Evolutionary conservation across 1,140 invertebrate species (phyloP).

Genomic region (Ostrea denselamellosa): DNA sequence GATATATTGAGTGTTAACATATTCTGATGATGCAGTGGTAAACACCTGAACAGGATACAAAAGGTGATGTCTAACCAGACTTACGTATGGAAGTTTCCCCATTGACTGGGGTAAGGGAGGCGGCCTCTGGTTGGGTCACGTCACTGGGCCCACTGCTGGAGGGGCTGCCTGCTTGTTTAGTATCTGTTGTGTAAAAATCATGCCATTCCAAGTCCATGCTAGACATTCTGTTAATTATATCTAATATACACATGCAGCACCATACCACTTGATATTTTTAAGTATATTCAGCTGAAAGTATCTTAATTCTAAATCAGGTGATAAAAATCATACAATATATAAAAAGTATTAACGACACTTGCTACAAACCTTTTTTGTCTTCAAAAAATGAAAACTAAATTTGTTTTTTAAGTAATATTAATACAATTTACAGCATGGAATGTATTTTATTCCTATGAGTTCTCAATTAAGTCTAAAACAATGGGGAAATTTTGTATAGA

Average conservation of each 20-base stretch:
- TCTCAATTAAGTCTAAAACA: too few relatives aligned
- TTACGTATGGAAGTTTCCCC: slow-evolving; percentile 29
- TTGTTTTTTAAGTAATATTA: too few relatives aligned
- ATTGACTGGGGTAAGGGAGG: background rate
- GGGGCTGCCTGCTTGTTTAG: slow-evolving; percentile 50
- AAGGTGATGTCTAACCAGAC: slow-evolving; percentile 25
- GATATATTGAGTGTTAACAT: background rate
- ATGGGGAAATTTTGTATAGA: too few relatives aligned
- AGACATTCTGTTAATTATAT: background rate
- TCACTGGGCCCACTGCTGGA: slow-evolving; percentile 48
- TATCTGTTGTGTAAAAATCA: slow-evolving; percentile 50
- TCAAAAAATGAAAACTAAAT: too few relatives aligned
- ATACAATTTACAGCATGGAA: too few relatives aligned
- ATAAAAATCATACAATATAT: too few relatives aligned
- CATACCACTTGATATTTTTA: background rate
- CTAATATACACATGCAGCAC: slow-evolving; percentile 31
- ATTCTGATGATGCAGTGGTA: background rate
- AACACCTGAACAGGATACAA: background rate
- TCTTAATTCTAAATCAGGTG: too few relatives aligned
- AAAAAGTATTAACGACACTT: too few relatives aligned
- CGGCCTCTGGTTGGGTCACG: background rate
- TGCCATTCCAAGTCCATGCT: slow-evolving; percentile 50
- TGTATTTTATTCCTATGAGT: too few relatives aligned
- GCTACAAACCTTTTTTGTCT: too few relatives aligned
- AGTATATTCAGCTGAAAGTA: too few relatives aligned